Percentiles rank a stretch among this genome's conserved stretches.
Evolutionary conservation across 2,113 vertebrate species (phyloP).

Genomic region (Varanus komodoensis): DNA sequence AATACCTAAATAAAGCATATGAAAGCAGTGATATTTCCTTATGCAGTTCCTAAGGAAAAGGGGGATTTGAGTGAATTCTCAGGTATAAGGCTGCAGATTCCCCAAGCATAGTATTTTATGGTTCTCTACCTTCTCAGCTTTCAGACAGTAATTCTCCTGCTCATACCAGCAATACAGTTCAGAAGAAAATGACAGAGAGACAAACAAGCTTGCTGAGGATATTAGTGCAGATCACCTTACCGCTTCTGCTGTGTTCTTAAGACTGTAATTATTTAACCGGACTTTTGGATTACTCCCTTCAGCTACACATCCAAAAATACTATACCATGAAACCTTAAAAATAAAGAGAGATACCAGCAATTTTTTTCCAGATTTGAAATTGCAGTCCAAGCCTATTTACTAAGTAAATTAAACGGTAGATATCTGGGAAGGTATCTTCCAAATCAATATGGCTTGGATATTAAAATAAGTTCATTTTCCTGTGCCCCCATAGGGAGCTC

Average conservation of each 20-base stretch:
- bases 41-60: neutral
- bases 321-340: slow-evolving; percentile 90
- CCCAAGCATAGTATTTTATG: neutral
- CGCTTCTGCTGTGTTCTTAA: slow-evolving; percentile 88
- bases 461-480: neutral
- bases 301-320: slow-evolving; percentile 83
- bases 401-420: neutral
- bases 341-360: slow-evolving; percentile 36
- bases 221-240: slow-evolving; percentile 71
- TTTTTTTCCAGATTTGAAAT: neutral
- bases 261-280: slow-evolving; percentile 84
- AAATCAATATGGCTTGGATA: neutral
- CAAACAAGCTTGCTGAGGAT: neutral
- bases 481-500: no score
- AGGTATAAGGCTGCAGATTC: neutral
- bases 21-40: neutral
- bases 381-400: neutral
- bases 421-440: neutral
- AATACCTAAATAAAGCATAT: neutral
- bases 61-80: neutral
- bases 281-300: slow-evolving; percentile 85
- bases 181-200: neutral
- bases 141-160: neutral
- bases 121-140: neutral
- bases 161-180: neutral